These are phyloP conservation scores for Caenorhabditis plicata DNA, from an alignment of 2,888 invertebrate species.

Conservation along the genomic window DNA sequence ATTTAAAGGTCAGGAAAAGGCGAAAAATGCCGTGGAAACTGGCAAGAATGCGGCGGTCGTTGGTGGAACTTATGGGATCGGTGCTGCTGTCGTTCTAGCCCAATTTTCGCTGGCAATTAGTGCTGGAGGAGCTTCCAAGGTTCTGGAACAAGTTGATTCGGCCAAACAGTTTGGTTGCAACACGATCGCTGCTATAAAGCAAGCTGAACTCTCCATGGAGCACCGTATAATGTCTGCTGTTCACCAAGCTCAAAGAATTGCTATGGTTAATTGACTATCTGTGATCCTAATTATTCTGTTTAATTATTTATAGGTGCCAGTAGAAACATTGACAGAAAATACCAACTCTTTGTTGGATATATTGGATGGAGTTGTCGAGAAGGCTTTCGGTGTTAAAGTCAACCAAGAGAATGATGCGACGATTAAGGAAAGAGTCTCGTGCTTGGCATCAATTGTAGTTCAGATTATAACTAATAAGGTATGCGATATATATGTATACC, in stretches of 20 bases:
- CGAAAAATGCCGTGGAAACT: slow-evolving; percentile 20
- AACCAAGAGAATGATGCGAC: slow-evolving; percentile 9
- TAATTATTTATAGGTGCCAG: too few relatives aligned
- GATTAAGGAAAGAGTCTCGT: slow-evolving; percentile 29
- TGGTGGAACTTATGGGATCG: slow-evolving; percentile 38
- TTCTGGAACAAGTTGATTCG: slow-evolving; percentile 29
- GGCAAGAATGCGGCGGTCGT: slow-evolving; percentile 35
- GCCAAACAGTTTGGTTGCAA: slow-evolving; percentile 25
- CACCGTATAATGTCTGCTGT: slow-evolving; percentile 30
- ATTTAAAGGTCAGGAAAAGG: slow-evolving; percentile 29
- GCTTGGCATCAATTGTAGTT: slow-evolving; percentile 31
- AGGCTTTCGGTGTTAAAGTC: slow-evolving; percentile 26
- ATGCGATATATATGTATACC: not conserved
- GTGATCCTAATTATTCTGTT: not conserved
- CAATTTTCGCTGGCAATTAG: slow-evolving; percentile 39
- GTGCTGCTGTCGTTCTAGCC: slow-evolving; percentile 40
- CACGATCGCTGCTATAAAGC: slow-evolving; percentile 19
- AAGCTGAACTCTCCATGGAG: slow-evolving; percentile 32
- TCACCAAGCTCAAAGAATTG: slow-evolving; percentile 34
- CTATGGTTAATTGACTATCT: slow-evolving; percentile 28
- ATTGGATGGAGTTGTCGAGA: slow-evolving; percentile 30
- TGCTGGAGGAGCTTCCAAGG: slow-evolving; percentile 35
- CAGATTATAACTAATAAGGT: slow-evolving; percentile 29
- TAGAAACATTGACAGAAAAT: slow-evolving; percentile 33
- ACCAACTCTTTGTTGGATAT: slow-evolving; percentile 39